Conservation (phyloP, 1,140 invertebrate genomes). For the Delia radicum region DNA sequence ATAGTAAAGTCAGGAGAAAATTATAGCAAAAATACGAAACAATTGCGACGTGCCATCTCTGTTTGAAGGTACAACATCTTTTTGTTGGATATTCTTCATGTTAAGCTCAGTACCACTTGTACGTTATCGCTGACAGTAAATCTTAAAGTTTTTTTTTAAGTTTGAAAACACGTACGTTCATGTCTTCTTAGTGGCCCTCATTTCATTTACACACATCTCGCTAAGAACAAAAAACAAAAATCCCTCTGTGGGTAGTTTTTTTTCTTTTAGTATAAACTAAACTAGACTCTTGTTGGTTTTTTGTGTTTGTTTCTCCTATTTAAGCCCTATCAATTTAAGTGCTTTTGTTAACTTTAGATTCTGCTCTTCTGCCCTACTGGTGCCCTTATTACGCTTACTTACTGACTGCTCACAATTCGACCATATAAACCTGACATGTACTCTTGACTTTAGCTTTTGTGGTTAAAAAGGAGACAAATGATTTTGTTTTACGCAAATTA, state of each 20-base stretch:
- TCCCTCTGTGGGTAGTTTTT: neutral
- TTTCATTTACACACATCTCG: neutral
- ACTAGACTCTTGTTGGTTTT: too few species aligned
- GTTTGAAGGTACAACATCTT: too few species aligned
- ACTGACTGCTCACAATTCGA: too few species aligned
- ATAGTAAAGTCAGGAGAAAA: too few species aligned
- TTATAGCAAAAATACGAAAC: too few species aligned
- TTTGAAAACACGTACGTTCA: neutral
- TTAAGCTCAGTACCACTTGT: neutral
- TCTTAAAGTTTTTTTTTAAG: neutral
- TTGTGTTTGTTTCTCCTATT: too few species aligned
- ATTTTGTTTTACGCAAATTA: constrained; percentile 18
- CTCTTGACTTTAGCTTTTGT: neutral
- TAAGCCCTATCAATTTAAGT: too few species aligned
- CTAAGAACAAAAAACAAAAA: neutral
- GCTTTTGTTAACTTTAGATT: too few species aligned
- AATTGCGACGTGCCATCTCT: too few species aligned
- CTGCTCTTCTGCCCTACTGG: too few species aligned
- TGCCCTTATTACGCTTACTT: too few species aligned
- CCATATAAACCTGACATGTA: neutral
- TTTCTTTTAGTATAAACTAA: too few species aligned
- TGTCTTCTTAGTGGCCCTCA: neutral
- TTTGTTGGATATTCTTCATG: neutral
- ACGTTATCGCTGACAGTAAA: neutral
- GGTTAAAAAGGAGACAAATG: constrained; percentile 7